Base-by-base conservation (phyloP, 2,888 invertebrate species). In the Sicus ferrugineus region DNA sequence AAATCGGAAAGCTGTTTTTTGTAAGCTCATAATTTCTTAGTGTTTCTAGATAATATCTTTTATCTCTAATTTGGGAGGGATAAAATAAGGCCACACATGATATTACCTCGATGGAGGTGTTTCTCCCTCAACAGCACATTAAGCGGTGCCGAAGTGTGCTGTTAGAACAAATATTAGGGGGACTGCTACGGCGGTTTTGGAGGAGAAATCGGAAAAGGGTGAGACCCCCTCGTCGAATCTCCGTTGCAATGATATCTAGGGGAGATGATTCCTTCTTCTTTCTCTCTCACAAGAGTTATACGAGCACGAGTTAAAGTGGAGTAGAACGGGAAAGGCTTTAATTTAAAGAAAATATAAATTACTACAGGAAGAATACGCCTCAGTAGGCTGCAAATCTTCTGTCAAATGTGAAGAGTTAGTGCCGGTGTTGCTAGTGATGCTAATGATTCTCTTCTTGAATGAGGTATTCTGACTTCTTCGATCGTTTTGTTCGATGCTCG, bases 111-210 rank as follows among this genome's bases (percentile, higher is more conserved):
- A n/a, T n/a, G n/a, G n/a, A n/a, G n/a, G n/a, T n/a, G n/a, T n/a
- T n/a, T n/a, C n/a, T n/a, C n/a, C n/a, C n/a, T n/a, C 11, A 34
- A 31, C 2, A 34, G 38, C 54, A 52, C 23, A 65, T 54, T 52
- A 65, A 65, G 21, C 38, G 26, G 50, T 52, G 52, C 52, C 50
- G 50, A 50, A n/a, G 50, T 21, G 50, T 50, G 62, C 62, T 62
- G 42, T 46, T 16, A 21, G 26, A 23, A 21, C 56, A 30, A 46
- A 11, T 23, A 65, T 54, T 65, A 48, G 19, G 34, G 61, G n/a
- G 6, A 26, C 16, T 16, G 61, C 16, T 7, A 42, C 23, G 14
- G 14, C 38, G 38, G 38, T 38, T 38, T 34, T 7, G 34, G 23
- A 31, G 11, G 56, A 28, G 34, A 31, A 14, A 31, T 19, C 2